Base-by-base conservation (phyloP, 2,888 invertebrate species). In the Flabesymbios commensalis region DNA sequence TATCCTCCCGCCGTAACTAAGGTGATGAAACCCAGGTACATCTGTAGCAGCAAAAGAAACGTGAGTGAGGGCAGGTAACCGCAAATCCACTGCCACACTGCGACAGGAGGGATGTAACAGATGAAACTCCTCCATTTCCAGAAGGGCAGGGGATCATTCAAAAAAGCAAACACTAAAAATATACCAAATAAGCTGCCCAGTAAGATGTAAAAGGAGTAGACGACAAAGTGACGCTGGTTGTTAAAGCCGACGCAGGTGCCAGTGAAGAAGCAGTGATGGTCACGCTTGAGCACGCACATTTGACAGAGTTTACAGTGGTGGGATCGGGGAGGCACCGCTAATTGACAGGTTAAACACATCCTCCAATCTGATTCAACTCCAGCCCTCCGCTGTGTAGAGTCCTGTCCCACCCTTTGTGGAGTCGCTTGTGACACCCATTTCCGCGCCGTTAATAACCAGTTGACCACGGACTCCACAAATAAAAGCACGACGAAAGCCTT, bases 151-250 rank as follows among this genome's bases (percentile, higher is more conserved):
- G 61, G 58, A 32, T 64, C 53, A 57, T 71, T 68, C 10, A 75
- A 58, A 62, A 75, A 78, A n/a, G 64, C 33, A n/a, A 75, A 39
- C 53, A 75, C 74, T 10, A 75, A 64, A 43, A 64, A 69, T 22
- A 71, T 32, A 19, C 67, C 70, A 32, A 69, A 67, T 17, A 54
- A 49, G 31, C 61, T 64, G 24, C 70, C 68, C 26, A 72, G 59
- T 3, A 68, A 56, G 5, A 68, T 52, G 63, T 75, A 75, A 59
- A 83, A 72, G 22, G 77, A 73, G 59, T 82, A 80, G 0, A 80
- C 74, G 43, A 83, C 73, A 63, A 83, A 84, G 63, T 81, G 83
- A n/a, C 78, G 71, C 51, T 75, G 74, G 66, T 80, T 80, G 22
- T 70, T 54, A 57, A 72, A 73, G 1, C 79, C 80, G 17, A 80